These are phyloP conservation scores for Potamilus streckersoni DNA, from an alignment of 1,140 invertebrate genomes.

Conservation along the genomic window DNA sequence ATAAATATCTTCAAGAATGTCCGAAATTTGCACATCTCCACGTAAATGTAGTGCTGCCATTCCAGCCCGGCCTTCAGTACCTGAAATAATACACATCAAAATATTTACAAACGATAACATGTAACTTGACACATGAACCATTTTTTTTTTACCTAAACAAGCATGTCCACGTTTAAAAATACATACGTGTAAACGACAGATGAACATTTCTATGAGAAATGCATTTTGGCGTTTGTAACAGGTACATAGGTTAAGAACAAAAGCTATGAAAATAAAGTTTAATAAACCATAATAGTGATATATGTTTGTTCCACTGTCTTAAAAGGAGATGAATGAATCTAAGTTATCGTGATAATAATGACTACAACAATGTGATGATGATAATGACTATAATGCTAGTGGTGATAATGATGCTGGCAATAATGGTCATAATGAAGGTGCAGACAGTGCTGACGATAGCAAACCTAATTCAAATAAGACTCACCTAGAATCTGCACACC, in stretches of 20 bases:
- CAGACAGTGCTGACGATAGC: not conserved
- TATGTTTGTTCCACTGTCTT: not conserved
- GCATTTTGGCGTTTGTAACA: no score
- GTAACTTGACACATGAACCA: not conserved
- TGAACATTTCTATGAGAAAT: no score
- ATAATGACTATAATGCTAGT: not conserved
- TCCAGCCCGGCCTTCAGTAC: constrained; percentile 10
- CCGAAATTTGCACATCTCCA: not conserved
- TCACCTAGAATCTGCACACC: constrained; percentile 81
- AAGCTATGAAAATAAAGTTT: no score
- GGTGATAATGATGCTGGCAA: not conserved
- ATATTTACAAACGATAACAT: not conserved
- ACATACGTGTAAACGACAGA: no score
- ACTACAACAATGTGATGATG: not conserved
- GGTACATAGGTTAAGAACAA: no score
- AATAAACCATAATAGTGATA: no score
- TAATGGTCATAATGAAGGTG: not conserved
- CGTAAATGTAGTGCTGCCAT: constrained; percentile 15
- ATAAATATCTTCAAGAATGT: not conserved
- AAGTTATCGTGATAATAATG: not conserved
- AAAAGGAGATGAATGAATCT: not conserved
- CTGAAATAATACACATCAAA: not conserved
- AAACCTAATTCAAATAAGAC: not conserved
- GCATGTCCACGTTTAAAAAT: not conserved
- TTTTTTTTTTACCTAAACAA: not conserved